Evolutionary conservation across 2,888 invertebrate species (phyloP), one percentile per base, ranked within the genome.

Genomic region (Ophonus ardosiacus): DNA sequence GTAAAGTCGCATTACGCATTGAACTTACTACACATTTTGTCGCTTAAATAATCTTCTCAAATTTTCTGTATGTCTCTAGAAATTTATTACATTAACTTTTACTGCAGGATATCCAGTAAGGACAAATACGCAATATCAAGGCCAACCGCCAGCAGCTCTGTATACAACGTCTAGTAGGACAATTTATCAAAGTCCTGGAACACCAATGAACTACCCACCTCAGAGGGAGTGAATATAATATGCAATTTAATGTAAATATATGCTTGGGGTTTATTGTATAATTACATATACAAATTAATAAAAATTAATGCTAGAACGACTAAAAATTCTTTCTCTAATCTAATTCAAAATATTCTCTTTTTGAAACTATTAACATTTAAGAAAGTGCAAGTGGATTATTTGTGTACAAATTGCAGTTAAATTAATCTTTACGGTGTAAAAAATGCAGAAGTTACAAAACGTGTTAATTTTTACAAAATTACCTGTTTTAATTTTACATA

Each of bases 101-200:
- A 96, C 96, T 0, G 95, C 96, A 86, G 97, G 97, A 1, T 97
- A 97, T 92, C 96, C 97, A 0, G 96, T 96, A 0, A 94, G 96
- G 86, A 94, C 94, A 84, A 93, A 93, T 86, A 93, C 93, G 86
- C 93, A 91, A 85, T 90, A 90, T 78, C 90, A 91, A 84, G 90
- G 65, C 85, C 71, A 74, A 15, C 71, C 71, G 5, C 87, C 89
- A 0, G 89, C 91, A 31, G 89, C 91, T 0, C 86, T 91, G 68
- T 91, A 91, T 84, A 91, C 91, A 1, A 88, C 90, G 8, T 91
- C 90, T 85, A 90, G 89, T 85, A 88, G 91, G 51, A 90, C 91
- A 0, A 85, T 91, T 83, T 91, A 91, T 87, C 91, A 91, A 86
- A 89, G 90, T 8, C 88, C 90, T 0, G 89, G 88, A 51, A 88